Base-by-base conservation (phyloP, 2,797 vertebrate species). In the Poecilia gillii region DNA sequence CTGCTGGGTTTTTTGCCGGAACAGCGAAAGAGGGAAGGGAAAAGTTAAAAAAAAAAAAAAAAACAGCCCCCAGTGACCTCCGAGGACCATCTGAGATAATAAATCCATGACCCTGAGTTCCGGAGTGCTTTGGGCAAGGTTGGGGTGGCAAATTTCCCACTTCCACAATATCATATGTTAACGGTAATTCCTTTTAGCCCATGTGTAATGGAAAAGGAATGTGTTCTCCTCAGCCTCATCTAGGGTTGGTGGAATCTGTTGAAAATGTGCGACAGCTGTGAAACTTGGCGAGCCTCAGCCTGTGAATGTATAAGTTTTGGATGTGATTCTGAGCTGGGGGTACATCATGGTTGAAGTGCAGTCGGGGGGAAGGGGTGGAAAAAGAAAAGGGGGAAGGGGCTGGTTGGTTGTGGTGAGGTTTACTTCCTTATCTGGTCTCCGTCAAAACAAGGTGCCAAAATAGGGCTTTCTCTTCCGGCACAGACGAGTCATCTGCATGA, bases 111-210 rank as follows among this genome's bases (percentile, higher is more conserved):
- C 95, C 96, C 92, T 87, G 90, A 95, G 96, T 97, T 97, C 97
- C 96, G 96, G 97, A 97, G 96, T 93, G 96, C 97, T 97, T 90
- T 96, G 97, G 96, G 96, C 96, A 97, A 97, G 96, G 97, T 97
- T 96, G 94, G 92, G 94, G 97, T 97, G 97, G 97, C 97, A 96
- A 95, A 95, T 95, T 96, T 97, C 97, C 97, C 96, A 97, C 96
- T 97, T 97, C 97, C 97, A 97, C 96, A 96, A 96, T 97, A 98
- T 99, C 97, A 97, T 96, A 98, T 98, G 98, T 97, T 98, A 93
- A 97, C 94, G 95, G 97, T 97, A 97, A 97, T 97, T 98, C 97
- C 96, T 98, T 96, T 96, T 96, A 96, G 96, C 96, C 96, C 87
- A 96, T 97, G 97, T 97, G 97, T 99, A 97, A 98, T 97, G 96